Percentiles rank a stretch among this genome's conserved stretches.
These are phyloP conservation scores for Amblyraja radiata DNA, from an alignment of 2,797 vertebrate species.

Conservation along the genomic window DNA sequence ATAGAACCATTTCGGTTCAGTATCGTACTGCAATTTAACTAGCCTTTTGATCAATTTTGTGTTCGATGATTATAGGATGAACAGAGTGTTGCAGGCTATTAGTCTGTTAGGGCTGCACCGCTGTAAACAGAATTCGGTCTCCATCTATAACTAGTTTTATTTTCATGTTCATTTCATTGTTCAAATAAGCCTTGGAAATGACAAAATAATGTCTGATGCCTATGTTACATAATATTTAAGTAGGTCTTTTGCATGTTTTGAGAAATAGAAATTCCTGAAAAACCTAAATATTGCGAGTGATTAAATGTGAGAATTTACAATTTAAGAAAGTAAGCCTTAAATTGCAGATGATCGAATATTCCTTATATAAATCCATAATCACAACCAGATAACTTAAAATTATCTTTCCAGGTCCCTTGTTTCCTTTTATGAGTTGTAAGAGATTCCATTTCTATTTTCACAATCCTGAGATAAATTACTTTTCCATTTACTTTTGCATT, in stretches of 20 bases:
- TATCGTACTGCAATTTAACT: not conserved
- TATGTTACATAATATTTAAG: too few relatives aligned
- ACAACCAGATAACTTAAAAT: not conserved
- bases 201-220: not conserved
- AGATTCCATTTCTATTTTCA: not conserved
- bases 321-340: not conserved
- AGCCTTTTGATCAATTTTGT: not conserved
- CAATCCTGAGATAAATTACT: not conserved
- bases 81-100: not conserved
- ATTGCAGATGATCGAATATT: not conserved
- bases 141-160: not conserved
- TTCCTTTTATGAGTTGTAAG: not conserved
- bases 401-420: not conserved
- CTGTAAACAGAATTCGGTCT: not conserved
- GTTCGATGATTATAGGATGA: not conserved
- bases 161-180: not conserved
- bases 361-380: not conserved
- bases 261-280: not conserved
- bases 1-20: not conserved
- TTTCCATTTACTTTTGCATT: conserved; percentile 12
- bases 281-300: not conserved
- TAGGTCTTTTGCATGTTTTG: too few relatives aligned
- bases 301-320: not conserved
- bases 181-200: not conserved
- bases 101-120: not conserved